Evolutionary conservation across 2,888 invertebrate species (phyloP).

Genomic region (Phortica magna): DNA sequence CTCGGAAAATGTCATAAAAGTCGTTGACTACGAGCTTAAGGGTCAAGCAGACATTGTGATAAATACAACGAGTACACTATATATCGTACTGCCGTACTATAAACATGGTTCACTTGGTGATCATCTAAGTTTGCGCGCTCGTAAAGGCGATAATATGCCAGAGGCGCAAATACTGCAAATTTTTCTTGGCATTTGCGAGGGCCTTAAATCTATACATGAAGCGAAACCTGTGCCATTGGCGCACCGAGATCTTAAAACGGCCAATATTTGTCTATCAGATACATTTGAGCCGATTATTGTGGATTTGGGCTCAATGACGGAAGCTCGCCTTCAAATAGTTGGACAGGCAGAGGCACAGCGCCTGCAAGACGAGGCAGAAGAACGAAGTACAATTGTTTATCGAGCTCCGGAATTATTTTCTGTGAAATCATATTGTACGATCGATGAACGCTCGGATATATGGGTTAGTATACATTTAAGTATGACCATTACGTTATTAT

Average conservation of each 20-base stretch:
- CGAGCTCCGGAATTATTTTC: constrained; percentile 92
- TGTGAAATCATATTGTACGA: constrained; percentile 87
- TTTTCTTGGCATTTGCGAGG: constrained; percentile 87
- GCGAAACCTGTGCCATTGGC: constrained; percentile 86
- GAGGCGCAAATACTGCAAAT: constrained; percentile 84
- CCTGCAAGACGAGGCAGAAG: constrained; percentile 88
- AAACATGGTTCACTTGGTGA: constrained; percentile 87
- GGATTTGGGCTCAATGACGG: constrained; percentile 87
- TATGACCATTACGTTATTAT: background rate
- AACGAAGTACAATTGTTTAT: constrained; percentile 92
- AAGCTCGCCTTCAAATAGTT: constrained; percentile 82
- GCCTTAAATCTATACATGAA: constrained; percentile 86
- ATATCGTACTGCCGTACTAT: constrained; percentile 87
- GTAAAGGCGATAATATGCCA: constrained; percentile 81
- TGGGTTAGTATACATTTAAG: constrained; percentile 80
- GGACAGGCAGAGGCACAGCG: constrained; percentile 84
- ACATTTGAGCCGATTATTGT: constrained; percentile 87
- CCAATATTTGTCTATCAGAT: constrained; percentile 88
- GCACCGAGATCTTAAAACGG: constrained; percentile 91
- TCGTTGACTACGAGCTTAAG: constrained; percentile 84
- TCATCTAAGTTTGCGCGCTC: constrained; percentile 82
- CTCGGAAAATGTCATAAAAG: constrained; percentile 86
- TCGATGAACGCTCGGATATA: constrained; percentile 91
- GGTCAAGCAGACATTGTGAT: constrained; percentile 84
- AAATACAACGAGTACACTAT: constrained; percentile 85